Conservation (phyloP, 1,140 invertebrate species). For the Drosophila punjabiensis region DNA sequence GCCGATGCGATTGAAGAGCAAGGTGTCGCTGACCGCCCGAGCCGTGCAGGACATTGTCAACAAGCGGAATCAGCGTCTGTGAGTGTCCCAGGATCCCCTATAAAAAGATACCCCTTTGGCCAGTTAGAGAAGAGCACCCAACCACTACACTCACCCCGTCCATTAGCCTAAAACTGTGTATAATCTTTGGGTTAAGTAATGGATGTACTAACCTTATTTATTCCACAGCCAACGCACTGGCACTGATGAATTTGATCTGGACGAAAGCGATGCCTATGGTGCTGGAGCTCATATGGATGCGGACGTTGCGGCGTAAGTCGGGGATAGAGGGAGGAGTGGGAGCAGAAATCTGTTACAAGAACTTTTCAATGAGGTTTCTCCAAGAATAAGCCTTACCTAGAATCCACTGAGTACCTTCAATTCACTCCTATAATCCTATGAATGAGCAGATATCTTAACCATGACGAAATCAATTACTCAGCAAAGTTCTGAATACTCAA, state of each 20-base stretch:
- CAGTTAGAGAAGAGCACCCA: constrained; percentile 3
- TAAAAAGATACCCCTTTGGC: not conserved
- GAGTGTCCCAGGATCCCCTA: constrained; percentile 50
- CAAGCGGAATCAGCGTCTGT: constrained; percentile 69
- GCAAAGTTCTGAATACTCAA: not conserved
- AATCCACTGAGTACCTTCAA: not conserved
- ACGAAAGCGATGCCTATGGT: constrained; percentile 78
- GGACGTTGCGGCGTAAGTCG: constrained; percentile 76
- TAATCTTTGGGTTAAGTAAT: not conserved
- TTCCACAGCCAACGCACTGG: constrained; percentile 66
- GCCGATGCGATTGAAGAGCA: constrained; percentile 74
- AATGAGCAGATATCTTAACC: not conserved
- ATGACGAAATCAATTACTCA: constrained; percentile 10
- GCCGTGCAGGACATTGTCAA: constrained; percentile 78
- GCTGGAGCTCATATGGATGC: constrained; percentile 62
- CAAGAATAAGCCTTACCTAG: not conserved
- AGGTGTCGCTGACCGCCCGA: constrained; percentile 75
- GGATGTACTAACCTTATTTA: not conserved
- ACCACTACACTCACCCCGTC: constrained; percentile 15
- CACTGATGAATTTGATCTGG: constrained; percentile 78
- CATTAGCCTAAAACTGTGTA: not conserved
- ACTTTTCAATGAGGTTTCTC: not conserved
- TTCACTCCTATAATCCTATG: not conserved
- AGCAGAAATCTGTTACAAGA: not conserved
- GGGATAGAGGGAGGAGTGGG: not conserved